These are phyloP conservation scores for Mactromeris polynyma DNA, from an alignment of 2,888 invertebrate genomes.

Conservation along the genomic window DNA sequence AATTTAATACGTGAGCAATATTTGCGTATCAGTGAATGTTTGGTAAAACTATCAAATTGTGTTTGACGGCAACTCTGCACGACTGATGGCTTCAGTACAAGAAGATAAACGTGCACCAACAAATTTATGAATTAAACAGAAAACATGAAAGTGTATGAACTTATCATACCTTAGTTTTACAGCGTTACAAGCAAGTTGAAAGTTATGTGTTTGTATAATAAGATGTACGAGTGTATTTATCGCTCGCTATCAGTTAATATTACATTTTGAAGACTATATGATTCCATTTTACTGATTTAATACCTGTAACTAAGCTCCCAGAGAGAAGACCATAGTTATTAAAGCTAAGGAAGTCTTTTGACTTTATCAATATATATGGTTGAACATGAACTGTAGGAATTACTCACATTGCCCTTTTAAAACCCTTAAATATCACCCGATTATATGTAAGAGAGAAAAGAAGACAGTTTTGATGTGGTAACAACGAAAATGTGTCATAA, in stretches of 20 bases:
- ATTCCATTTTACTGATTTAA: conserved; percentile 55
- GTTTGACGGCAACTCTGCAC: neutral
- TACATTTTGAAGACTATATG: conserved; percentile 60
- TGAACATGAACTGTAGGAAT: neutral
- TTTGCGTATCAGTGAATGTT: too few relatives aligned
- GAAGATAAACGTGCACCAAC: neutral
- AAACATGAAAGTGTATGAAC: neutral
- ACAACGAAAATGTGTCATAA: neutral
- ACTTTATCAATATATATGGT: conserved; percentile 37
- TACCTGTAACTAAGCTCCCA: conserved; percentile 45
- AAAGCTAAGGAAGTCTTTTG: conserved; percentile 41
- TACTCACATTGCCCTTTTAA: conserved; percentile 23
- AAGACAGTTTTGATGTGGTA: conserved; percentile 15
- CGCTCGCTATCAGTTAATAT: conserved; percentile 54
- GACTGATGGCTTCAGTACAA: neutral
- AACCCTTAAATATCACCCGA: neutral
- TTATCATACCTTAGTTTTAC: neutral
- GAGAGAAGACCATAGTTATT: conserved; percentile 32
- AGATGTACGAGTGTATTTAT: conserved; percentile 48
- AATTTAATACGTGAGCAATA: too few relatives aligned
- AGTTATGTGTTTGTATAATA: conserved; percentile 41
- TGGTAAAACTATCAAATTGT: neutral
- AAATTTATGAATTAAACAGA: conserved; percentile 14
- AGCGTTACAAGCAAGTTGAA: neutral
- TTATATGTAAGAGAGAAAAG: neutral